Evolutionary conservation across 2,888 invertebrate genomes (phyloP).

Genomic region (Sarcophaga carnaria): DNA sequence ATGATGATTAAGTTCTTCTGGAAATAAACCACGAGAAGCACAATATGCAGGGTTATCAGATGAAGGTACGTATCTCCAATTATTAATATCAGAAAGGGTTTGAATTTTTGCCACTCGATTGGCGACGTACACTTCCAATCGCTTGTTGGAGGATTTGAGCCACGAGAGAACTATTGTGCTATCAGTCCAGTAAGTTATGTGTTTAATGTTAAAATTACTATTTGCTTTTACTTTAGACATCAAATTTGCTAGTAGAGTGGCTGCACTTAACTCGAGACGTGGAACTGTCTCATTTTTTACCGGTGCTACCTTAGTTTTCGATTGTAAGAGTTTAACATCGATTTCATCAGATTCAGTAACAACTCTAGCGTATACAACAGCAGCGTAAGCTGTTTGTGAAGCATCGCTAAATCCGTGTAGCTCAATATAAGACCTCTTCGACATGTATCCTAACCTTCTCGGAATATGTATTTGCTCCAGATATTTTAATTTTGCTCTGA

Average conservation of each 20-base stretch:
- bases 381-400: slow-evolving; percentile 57
- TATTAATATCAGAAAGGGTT: too few relatives aligned
- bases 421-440: slow-evolving; percentile 24
- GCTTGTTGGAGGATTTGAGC: slow-evolving; percentile 23
- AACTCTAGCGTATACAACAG: slow-evolving; percentile 60
- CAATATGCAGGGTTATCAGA: too few relatives aligned
- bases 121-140: slow-evolving; percentile 16
- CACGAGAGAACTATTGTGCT: slow-evolving; percentile 46
- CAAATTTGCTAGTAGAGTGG: slow-evolving; percentile 25
- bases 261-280: slow-evolving; percentile 30
- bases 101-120: slow-evolving; percentile 29
- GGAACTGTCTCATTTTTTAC: slow-evolving; percentile 25
- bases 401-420: slow-evolving; percentile 64
- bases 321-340: slow-evolving; percentile 21
- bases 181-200: slow-evolving; percentile 39
- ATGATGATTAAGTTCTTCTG: too few relatives aligned
- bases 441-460: slow-evolving; percentile 30
- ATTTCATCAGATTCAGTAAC: slow-evolving; percentile 10
- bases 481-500: slow-evolving; percentile 27
- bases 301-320: slow-evolving; percentile 45
- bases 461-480: slow-evolving; percentile 54
- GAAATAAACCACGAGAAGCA: too few relatives aligned
- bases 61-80: too few relatives aligned
- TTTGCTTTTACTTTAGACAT: slow-evolving; percentile 20
- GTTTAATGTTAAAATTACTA: slow-evolving; percentile 26